Evolutionary conservation across 2,888 invertebrate species (phyloP).

Genomic region (Lasioglossum pauxillum): DNA sequence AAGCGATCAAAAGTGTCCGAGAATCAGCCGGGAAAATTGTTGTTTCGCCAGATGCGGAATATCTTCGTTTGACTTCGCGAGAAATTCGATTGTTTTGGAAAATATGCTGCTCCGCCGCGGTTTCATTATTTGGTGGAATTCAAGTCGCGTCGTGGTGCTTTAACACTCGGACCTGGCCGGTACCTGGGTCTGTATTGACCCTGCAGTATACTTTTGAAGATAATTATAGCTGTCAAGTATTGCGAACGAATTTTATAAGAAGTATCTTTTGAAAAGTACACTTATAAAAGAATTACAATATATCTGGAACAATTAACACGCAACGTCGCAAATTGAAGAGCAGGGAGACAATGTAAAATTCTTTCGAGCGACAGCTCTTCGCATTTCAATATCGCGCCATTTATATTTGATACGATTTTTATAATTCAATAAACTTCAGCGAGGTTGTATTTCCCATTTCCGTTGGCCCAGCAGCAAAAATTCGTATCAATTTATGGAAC

Average conservation of each 20-base stretch:
- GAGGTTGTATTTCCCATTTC: background rate
- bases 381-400: background rate
- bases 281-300: too few relatives aligned
- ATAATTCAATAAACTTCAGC: background rate
- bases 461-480: background rate
- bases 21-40: constrained; percentile 1
- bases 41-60: background rate
- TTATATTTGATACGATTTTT: background rate
- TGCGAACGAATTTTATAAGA: background rate
- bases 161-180: background rate
- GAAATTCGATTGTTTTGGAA: background rate
- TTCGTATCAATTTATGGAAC: background rate
- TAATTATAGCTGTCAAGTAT: background rate
- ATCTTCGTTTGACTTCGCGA: background rate
- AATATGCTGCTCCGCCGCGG: background rate
- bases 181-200: background rate
- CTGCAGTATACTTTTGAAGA: background rate
- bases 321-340: background rate
- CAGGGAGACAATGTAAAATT: background rate
- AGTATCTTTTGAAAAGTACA: too few relatives aligned
- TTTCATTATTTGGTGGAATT: background rate
- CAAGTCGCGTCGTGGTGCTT: background rate
- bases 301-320: too few relatives aligned
- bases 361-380: background rate
- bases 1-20: background rate